Evolutionary conservation across 2,888 invertebrate species (phyloP).

Genomic region (Busseola fusca): DNA sequence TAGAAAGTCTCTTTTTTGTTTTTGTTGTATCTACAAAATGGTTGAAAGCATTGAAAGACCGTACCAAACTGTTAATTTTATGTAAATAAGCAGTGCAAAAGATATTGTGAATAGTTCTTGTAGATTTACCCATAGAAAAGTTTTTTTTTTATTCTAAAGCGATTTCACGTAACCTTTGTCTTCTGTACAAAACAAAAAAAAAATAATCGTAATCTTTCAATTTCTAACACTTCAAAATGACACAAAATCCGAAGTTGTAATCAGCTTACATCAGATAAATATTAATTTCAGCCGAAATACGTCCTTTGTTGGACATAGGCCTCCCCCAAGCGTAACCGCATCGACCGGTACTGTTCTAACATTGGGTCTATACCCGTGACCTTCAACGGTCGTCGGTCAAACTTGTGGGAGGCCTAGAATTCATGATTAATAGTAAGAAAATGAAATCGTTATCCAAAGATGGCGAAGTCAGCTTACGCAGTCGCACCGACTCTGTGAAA

Average conservation of each 20-base stretch:
- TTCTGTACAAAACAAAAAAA: background rate
- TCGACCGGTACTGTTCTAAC: background rate
- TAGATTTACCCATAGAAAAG: background rate
- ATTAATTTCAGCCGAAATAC: background rate
- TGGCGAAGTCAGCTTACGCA: background rate
- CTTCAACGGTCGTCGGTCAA: background rate
- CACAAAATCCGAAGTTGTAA: slow-evolving; percentile 11
- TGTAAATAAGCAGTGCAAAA: background rate
- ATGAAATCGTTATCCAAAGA: slow-evolving; percentile 10
- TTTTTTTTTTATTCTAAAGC: background rate
- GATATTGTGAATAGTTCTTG: background rate
- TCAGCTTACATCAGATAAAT: background rate
- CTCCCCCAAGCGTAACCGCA: background rate
- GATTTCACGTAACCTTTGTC: background rate
- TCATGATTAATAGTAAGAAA: background rate
- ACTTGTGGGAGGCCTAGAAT: background rate
- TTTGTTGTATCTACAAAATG: no score
- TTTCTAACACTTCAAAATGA: slow-evolving; percentile 25
- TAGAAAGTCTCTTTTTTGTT: no score
- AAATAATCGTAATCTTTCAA: background rate
- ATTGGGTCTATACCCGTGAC: background rate
- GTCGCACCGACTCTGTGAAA: background rate
- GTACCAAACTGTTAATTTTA: background rate
- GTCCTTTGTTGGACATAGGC: background rate
- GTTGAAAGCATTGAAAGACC: background rate